Percentiles rank a stretch among this genome's conserved stretches.
Conservation (phyloP, 2,797 vertebrate genomes). For the Gobionotothen gibberifrons region DNA sequence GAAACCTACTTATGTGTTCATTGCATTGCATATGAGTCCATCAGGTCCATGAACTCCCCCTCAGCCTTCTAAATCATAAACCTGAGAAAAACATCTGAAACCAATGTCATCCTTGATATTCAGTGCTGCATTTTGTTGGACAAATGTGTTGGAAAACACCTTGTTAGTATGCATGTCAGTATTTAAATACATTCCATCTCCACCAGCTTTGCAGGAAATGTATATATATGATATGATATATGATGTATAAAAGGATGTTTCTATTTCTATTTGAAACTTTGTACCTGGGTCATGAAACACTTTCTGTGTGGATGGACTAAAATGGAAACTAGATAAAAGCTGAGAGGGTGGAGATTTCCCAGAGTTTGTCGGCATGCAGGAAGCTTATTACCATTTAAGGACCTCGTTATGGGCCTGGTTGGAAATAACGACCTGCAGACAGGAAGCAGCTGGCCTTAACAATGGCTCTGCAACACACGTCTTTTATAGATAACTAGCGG, state of each 20-base stretch:
- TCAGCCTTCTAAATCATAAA: no score
- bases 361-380: conserved; percentile 9
- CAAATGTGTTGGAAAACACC: conserved; percentile 1
- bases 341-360: conserved; percentile 6
- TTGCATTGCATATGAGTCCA: neutral
- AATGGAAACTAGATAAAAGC: conserved; percentile 27
- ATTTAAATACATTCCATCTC: neutral
- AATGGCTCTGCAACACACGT: conserved; percentile 30
- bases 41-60: neutral
- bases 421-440: conserved; percentile 76
- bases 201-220: conserved; percentile 1
- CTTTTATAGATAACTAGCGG: conserved; percentile 67
- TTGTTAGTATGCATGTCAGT: conserved; percentile 24
- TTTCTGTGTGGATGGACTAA: neutral
- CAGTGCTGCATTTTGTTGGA: no score
- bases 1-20: neutral
- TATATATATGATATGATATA: no score
- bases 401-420: conserved; percentile 63
- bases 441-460: conserved; percentile 59
- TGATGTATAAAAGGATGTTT: neutral
- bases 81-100: no score
- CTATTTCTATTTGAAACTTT: conserved; percentile 3
- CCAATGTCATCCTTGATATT: no score
- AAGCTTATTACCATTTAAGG: conserved; percentile 54
- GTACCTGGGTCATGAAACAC: neutral